A percentile compares a stretch with the other conserved stretches of the same genome.
Evolutionary conservation across 2,888 invertebrate genomes (phyloP).

Genomic region (Cantharis lateralis): DNA sequence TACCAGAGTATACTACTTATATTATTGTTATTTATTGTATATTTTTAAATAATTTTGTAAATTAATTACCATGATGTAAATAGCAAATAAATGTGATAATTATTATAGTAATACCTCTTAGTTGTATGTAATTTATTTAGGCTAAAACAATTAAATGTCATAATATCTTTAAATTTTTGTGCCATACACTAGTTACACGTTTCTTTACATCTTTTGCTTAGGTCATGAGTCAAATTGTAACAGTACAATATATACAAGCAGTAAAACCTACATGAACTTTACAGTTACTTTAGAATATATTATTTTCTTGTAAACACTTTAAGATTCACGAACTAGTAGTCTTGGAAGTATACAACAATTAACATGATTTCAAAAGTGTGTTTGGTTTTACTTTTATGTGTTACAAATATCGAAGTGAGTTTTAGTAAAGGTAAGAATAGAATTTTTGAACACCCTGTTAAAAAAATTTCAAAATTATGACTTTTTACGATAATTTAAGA

Average conservation of each 20-base stretch:
- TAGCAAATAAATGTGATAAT: conserved; percentile 1
- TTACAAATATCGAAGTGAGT: neutral
- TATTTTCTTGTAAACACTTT: neutral
- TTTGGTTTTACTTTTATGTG: neutral
- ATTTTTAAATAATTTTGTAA: neutral
- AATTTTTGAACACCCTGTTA: too few species aligned
- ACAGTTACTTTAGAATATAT: neutral
- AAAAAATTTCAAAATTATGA: too few species aligned
- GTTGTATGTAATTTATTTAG: neutral
- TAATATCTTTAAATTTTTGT: neutral
- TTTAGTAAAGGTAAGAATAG: neutral
- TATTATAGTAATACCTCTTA: neutral
- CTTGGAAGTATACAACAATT: neutral
- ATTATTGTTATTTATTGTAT: neutral
- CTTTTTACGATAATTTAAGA: too few species aligned
- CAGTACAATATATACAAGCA: conserved; percentile 6
- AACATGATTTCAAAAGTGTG: neutral
- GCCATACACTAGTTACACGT: neutral
- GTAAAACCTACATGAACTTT: neutral
- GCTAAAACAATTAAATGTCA: neutral
- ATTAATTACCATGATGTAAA: neutral
- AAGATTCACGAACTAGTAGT: neutral
- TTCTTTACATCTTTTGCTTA: neutral
- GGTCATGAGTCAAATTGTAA: conserved; percentile 9
- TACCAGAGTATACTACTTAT: neutral